Evolutionary conservation across 2,797 vertebrate genomes (phyloP).

Genomic region (Oreochromis mossambicus): DNA sequence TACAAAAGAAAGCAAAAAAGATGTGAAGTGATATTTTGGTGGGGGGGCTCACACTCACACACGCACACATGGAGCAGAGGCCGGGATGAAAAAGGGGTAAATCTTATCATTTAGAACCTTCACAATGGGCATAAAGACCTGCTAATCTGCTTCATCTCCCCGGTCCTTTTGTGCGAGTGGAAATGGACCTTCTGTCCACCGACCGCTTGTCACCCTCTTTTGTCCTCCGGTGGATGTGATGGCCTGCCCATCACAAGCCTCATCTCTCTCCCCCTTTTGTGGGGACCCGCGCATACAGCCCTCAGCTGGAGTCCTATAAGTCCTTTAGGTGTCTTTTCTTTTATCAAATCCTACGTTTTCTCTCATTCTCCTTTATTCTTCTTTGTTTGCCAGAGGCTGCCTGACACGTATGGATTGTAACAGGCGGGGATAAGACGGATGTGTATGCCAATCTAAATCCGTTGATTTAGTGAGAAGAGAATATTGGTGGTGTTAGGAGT

Average conservation of each 20-base stretch:
- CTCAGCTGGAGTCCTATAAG: conserved; percentile 40
- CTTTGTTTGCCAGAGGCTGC: conserved; percentile 37
- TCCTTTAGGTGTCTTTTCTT: conserved; percentile 35
- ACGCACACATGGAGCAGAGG: background rate
- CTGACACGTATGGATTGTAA: conserved; percentile 24
- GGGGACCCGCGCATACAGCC: background rate
- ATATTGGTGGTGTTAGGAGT: conserved; percentile 40
- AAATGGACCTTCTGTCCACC: conserved; percentile 68
- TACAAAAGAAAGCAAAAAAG: background rate
- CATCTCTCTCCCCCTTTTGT: conserved; percentile 62
- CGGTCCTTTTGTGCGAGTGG: conserved; percentile 65
- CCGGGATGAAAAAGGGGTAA: conserved; percentile 39
- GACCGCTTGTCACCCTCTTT: conserved; percentile 34
- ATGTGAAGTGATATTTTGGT: conserved; percentile 24
- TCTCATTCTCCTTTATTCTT: conserved; percentile 9
- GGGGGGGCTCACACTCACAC: background rate
- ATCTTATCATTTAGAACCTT: conserved; percentile 73
- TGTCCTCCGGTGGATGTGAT: conserved; percentile 59
- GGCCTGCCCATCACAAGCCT: conserved; percentile 73
- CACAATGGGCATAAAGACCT: conserved; percentile 74
- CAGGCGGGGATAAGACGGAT: conserved; percentile 45
- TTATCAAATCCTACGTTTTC: conserved; percentile 41
- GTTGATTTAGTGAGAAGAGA: conserved; percentile 51
- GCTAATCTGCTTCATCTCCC: conserved; percentile 74
- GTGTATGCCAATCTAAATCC: conserved; percentile 64